Evolutionary conservation across 2,113 vertebrate species (phyloP).

Genomic region (Psittacula cyanocephala): DNA sequence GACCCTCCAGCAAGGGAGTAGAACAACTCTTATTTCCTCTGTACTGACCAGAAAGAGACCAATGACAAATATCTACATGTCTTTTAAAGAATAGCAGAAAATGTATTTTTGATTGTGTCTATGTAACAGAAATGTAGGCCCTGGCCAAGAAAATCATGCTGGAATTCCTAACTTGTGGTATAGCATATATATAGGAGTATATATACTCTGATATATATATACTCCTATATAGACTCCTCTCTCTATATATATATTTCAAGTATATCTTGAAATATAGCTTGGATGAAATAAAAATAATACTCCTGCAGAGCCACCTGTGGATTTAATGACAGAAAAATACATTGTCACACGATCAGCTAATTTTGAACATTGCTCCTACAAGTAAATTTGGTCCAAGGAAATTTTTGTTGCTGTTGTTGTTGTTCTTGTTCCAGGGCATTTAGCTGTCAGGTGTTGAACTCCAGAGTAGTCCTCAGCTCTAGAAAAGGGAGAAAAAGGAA

Average conservation of each 20-base stretch:
- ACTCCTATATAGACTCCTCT: no score
- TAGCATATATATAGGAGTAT: not conserved
- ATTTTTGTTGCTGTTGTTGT: not conserved
- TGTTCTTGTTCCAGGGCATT: not conserved
- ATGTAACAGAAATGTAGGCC: not conserved
- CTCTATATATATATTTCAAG: no score
- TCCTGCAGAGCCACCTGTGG: not conserved
- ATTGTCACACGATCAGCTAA: fast-evolving
- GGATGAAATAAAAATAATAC: not conserved
- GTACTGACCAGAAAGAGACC: not conserved
- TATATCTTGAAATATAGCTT: not conserved
- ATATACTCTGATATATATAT: no score
- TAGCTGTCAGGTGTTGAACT: not conserved
- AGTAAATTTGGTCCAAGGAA: not conserved
- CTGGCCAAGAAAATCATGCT: not conserved
- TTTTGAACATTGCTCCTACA: not conserved
- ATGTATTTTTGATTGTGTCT: not conserved
- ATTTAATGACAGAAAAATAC: not conserved
- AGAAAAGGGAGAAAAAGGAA: not conserved
- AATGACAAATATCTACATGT: not conserved
- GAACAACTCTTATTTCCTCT: not conserved
- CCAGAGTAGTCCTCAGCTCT: not conserved
- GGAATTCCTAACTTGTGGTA: not conserved
- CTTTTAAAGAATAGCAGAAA: not conserved
- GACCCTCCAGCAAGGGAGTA: not conserved